phyloP scores from a whole-genome alignment of 2,888 invertebrate genomes.

The Lepeophtheirus nordmannii region DNA sequence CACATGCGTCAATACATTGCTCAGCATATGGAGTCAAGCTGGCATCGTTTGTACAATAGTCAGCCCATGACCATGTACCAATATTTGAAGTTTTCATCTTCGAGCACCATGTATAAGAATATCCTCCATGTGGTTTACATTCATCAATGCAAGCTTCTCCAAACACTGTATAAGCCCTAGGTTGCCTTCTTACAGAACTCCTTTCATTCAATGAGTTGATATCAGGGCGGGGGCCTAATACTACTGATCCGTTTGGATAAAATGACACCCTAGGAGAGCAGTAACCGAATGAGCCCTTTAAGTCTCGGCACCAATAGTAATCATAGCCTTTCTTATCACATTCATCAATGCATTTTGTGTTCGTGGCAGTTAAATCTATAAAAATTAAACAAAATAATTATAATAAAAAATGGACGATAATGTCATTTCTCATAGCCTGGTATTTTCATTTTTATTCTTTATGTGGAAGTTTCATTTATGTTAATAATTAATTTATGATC shows the following conservation, averaged over 20 bases:
- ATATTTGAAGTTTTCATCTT: constrained; percentile 4
- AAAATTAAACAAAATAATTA: no score
- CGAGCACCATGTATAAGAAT: constrained; percentile 11
- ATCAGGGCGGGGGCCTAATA: no score
- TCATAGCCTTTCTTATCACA: not conserved
- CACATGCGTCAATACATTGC: constrained; percentile 10
- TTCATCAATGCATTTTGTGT: not conserved
- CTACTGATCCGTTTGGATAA: no score
- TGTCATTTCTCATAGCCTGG: no score
- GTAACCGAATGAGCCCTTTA: not conserved
- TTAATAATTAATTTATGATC: no score
- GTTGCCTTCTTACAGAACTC: not conserved
- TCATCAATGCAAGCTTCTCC: not conserved
- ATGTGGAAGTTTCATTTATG: no score
- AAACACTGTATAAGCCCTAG: not conserved
- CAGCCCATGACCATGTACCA: constrained; percentile 11
- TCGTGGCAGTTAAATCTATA: not conserved
- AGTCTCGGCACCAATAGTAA: not conserved
- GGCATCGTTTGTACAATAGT: constrained; percentile 10
- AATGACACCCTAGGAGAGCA: not conserved
- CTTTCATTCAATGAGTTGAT: not conserved
- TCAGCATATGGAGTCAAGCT: constrained; percentile 1
- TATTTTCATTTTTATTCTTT: no score
- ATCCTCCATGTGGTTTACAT: not conserved
- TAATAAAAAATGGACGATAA: no score